These are phyloP conservation scores for Sebastes nivosus DNA, from an alignment of 2,797 vertebrate genomes.

Conservation along the genomic window DNA sequence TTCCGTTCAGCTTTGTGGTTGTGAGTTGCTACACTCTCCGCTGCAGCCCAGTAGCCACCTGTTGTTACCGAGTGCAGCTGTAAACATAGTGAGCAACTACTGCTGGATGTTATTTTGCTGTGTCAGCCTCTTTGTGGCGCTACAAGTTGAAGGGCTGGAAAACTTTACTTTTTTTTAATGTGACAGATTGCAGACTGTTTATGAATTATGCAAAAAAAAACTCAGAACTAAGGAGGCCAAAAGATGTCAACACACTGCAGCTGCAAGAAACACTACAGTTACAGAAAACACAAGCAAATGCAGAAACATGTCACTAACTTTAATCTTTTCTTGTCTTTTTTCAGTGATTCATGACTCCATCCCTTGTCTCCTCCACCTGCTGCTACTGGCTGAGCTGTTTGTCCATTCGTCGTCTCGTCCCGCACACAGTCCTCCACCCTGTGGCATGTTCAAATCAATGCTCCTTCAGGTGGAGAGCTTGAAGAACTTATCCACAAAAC, in stretches of 20 bases:
- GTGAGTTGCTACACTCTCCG: not conserved
- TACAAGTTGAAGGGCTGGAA: not conserved
- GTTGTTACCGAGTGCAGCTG: conserved; percentile 10
- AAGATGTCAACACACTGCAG: not conserved
- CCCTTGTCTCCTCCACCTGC: conserved; percentile 56
- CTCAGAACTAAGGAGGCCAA: not conserved
- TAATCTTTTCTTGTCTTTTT: conserved; percentile 17
- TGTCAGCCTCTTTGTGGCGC: not conserved
- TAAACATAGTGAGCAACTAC: conserved; percentile 4
- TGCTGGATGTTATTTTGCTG: not conserved
- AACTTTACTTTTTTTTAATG: not conserved
- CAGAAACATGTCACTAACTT: not conserved
- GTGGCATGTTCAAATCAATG: conserved; percentile 30
- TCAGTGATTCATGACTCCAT: conserved; percentile 56
- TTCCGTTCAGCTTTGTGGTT: conserved; percentile 22
- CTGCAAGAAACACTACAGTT: not conserved
- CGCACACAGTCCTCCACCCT: not conserved
- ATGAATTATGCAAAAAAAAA: not conserved
- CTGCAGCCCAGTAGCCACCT: conserved; percentile 17
- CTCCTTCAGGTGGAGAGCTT: conserved; percentile 33
- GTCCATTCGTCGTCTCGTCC: conserved; percentile 36
- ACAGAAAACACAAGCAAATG: not conserved
- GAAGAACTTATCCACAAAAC: not conserved
- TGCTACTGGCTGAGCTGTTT: conserved; percentile 69
- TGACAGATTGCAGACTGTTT: not conserved